These are phyloP conservation scores for Tinea trinotella DNA, from an alignment of 2,888 invertebrate species.

Conservation along the genomic window DNA sequence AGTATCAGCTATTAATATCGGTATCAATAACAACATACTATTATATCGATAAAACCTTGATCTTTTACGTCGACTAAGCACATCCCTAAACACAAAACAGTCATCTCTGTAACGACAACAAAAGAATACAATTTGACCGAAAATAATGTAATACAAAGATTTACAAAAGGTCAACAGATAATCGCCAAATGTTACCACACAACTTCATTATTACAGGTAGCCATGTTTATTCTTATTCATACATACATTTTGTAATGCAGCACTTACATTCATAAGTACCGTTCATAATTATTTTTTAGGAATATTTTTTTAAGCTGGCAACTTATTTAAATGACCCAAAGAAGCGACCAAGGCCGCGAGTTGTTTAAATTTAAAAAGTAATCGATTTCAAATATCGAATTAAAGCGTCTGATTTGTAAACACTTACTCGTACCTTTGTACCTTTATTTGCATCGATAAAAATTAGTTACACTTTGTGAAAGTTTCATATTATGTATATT, in stretches of 20 bases:
- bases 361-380: too few species aligned
- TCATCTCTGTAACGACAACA: not conserved
- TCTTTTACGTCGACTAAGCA: not conserved
- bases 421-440: too few species aligned
- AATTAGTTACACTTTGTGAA: too few species aligned
- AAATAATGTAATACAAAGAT: not conserved
- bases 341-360: not conserved
- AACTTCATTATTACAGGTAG: not conserved
- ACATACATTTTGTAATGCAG: not conserved
- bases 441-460: too few species aligned
- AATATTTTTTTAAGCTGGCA: not conserved
- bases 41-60: not conserved
- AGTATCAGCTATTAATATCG: too few species aligned
- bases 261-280: not conserved
- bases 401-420: too few species aligned
- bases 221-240: not conserved
- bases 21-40: too few species aligned
- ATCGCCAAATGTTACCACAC: not conserved
- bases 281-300: not conserved
- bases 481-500: too few species aligned
- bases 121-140: not conserved
- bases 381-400: too few species aligned
- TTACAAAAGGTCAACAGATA: constrained; percentile 11
- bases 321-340: not conserved
- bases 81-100: not conserved